Evolutionary conservation across 2,797 vertebrate genomes (phyloP), one percentile per base, ranked within the genome.

Genomic region (Lacerta viridis): DNA sequence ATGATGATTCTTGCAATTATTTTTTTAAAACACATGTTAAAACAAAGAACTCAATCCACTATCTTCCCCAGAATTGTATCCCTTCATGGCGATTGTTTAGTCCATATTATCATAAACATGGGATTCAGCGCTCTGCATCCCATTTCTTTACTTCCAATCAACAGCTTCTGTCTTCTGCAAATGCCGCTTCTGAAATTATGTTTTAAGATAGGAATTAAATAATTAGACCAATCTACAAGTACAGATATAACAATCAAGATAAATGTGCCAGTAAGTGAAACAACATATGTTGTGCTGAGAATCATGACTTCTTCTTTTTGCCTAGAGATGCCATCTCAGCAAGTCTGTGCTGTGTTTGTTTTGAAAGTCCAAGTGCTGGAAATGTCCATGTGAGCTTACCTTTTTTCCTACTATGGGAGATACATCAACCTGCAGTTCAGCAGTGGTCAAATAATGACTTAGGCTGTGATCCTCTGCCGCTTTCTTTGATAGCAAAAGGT

Each of bases 211-310:
- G 33, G 41, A 92, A 82, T 88, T 66, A 86, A 87, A 90, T 89
- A 69, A 82, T 74, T 82, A 91, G 50, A n/a, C 77, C 78, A 88
- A 50, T 80, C 41, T 29, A 71, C 17, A 69, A 80, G 33, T 87
- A 79, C 68, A 92, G 89, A 86, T 0, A 0, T 83, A 80, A 90
- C 86, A 83, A 92, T 55, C 33, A 85, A 90, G 88, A 87, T 74
- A 85, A 84, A 87, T 55, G 91, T 93, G 85, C 15, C 80, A 93
- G 83, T n/a, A 90, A 92, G 90, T 77, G 72, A 92, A 93, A 85
- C 85, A 41, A 90, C 90, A 81, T 89, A 77, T 87, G 75, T 84
- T 92, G 93, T 92, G 87, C 23, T 69, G 55, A 36, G 3, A 43
- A 33, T 78, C 15, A 50, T 50, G 3, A 50, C 50, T 55, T 15